Evolutionary conservation across 2,113 vertebrate genomes (phyloP).

Genomic region (Cyanistes caeruleus): DNA sequence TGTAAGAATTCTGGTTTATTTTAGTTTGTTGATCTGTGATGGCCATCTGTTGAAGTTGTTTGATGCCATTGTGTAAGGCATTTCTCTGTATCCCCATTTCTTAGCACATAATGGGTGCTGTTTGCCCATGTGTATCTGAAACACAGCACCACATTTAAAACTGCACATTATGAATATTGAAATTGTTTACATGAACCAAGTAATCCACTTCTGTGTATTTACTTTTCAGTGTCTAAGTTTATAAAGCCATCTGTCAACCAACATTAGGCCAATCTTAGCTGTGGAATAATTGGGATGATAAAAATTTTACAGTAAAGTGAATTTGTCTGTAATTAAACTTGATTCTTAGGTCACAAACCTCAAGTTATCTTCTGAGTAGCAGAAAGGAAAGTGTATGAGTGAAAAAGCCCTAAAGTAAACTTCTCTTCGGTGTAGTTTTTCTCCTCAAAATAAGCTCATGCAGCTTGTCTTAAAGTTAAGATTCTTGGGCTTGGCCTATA

Average conservation of each 20-base stretch:
- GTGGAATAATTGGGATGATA: neutral
- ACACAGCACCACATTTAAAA: constrained; percentile 10
- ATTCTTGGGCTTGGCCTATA: neutral
- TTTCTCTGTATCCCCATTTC: constrained; percentile 42
- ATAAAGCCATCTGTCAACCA: constrained; percentile 46
- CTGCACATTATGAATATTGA: constrained; percentile 54
- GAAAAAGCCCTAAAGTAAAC: neutral
- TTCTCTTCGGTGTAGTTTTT: neutral
- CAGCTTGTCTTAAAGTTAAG: neutral
- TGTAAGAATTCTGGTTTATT: constrained; percentile 58
- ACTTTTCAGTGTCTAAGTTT: constrained; percentile 34
- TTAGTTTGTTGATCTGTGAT: constrained; percentile 56
- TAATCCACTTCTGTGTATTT: constrained; percentile 25
- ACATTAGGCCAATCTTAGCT: neutral
- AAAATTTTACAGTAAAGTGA: neutral
- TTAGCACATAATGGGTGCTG: constrained; percentile 26
- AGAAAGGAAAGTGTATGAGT: constrained; percentile 39
- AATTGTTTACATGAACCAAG: neutral
- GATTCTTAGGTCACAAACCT: constrained; percentile 34
- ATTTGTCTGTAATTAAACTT: constrained; percentile 37
- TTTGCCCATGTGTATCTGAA: constrained; percentile 55
- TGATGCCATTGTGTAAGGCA: constrained; percentile 32
- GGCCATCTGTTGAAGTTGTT: constrained; percentile 67
- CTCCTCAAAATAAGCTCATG: neutral
- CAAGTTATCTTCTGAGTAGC: constrained; percentile 9